These are phyloP conservation scores for Oceanodroma leucorhoa DNA, from an alignment of 2,797 vertebrate genomes.

Conservation along the genomic window DNA sequence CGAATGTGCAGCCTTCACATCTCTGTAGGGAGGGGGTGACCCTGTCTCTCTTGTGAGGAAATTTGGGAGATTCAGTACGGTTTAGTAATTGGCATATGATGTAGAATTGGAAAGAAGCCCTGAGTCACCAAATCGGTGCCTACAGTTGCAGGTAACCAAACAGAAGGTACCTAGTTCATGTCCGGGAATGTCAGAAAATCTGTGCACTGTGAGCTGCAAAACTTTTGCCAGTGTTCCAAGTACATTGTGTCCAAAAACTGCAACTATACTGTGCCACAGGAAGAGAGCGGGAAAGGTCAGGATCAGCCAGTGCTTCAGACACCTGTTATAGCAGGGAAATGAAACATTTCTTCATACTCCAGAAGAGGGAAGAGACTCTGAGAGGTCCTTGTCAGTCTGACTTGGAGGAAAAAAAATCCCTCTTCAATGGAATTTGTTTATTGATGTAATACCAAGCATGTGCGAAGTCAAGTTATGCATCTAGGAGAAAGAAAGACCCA, in stretches of 20 bases:
- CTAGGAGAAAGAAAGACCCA: neutral
- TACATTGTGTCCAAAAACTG: neutral
- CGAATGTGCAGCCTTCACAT: neutral
- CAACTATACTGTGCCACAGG: neutral
- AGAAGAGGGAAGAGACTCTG: neutral
- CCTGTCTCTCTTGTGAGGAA: neutral
- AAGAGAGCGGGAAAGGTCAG: neutral
- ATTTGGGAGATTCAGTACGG: neutral
- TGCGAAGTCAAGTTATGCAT: neutral
- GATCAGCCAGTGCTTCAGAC: neutral
- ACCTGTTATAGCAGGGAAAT: neutral
- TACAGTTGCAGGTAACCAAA: neutral
- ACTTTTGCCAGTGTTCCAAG: neutral
- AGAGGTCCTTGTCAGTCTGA: neutral
- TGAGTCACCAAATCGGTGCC: neutral
- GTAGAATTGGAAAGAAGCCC: neutral
- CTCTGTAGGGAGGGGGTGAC: neutral
- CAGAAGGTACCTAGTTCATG: neutral
- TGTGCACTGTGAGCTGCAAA: neutral
- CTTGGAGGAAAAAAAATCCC: neutral
- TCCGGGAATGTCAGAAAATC: neutral
- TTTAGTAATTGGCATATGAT: neutral
- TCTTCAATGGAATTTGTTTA: neutral
- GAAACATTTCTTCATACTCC: neutral
- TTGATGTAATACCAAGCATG: neutral